Conservation (phyloP, 2,888 invertebrate genomes). For the Nomada fucata region DNA sequence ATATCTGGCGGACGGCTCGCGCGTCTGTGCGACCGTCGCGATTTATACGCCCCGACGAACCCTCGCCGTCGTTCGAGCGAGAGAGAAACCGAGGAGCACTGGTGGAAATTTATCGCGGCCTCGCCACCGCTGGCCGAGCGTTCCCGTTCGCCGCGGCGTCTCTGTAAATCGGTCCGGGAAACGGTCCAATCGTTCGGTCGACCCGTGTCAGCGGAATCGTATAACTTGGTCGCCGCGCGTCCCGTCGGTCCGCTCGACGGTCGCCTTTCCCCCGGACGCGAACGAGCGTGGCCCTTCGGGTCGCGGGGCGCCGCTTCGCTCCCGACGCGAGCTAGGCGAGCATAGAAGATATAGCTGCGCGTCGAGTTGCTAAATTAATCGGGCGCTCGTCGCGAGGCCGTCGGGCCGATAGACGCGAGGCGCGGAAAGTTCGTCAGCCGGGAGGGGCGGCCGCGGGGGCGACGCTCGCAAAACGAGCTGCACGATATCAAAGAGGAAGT, state of each 20-base stretch:
- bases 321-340: not conserved
- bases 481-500: conserved; percentile 64
- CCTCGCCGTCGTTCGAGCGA: conserved; percentile 51
- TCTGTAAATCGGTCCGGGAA: conserved; percentile 80
- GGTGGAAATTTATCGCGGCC: conserved; percentile 70
- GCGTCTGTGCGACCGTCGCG: conserved; percentile 27
- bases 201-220: conserved; percentile 77
- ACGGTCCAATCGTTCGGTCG: conserved; percentile 77
- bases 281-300: not conserved
- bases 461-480: conserved; percentile 17
- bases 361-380: conserved; percentile 46
- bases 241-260: not conserved
- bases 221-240: conserved; percentile 65
- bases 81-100: conserved; percentile 47
- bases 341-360: not conserved
- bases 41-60: conserved; percentile 64
- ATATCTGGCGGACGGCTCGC: conserved; percentile 45
- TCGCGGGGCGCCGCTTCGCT: not conserved
- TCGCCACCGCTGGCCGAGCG: conserved; percentile 48
- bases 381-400: conserved; percentile 21
- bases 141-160: conserved; percentile 56
- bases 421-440: not conserved
- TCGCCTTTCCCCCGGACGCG: not conserved
- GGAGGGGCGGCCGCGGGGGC: not conserved
- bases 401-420: conserved; percentile 33